phyloP scores from a whole-genome alignment of 2,888 invertebrate species.

The Hydroisotoma schaefferi region DNA sequence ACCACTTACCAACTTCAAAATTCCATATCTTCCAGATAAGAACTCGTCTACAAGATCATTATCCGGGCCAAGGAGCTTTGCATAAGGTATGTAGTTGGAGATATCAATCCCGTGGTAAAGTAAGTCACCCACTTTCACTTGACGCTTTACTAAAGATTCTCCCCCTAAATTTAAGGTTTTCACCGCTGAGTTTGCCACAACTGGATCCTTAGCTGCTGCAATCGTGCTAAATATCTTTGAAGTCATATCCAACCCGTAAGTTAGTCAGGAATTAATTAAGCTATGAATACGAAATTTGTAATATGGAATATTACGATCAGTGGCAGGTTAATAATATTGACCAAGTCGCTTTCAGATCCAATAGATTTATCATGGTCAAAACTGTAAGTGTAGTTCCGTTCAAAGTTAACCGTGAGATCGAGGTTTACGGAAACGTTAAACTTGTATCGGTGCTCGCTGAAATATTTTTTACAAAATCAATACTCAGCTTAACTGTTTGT shows the following conservation, averaged over 20 bases:
- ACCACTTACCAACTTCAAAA: slow-evolving; percentile 32
- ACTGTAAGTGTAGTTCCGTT: slow-evolving; percentile 36
- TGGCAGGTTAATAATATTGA: slow-evolving; percentile 31
- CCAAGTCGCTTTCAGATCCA: slow-evolving; percentile 29
- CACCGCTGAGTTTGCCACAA: slow-evolving; percentile 22
- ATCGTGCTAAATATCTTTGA: slow-evolving; percentile 32
- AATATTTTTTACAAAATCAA: not conserved
- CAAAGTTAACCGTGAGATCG: slow-evolving; percentile 36
- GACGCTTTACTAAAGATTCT: slow-evolving; percentile 21
- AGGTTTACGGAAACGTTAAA: slow-evolving; percentile 38
- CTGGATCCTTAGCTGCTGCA: slow-evolving; percentile 16
- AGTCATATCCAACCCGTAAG: not conserved
- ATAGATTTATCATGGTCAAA: slow-evolving; percentile 30
- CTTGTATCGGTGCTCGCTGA: slow-evolving; percentile 34
- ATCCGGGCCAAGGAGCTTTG: slow-evolving; percentile 25
- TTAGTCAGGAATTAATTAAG: not conserved
- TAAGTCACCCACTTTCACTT: slow-evolving; percentile 32
- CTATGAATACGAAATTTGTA: not conserved
- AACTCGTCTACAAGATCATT: slow-evolving; percentile 27
- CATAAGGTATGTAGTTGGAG: slow-evolving; percentile 25
- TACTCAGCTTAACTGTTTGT: not conserved
- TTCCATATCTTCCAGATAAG: slow-evolving; percentile 21
- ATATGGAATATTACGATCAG: slow-evolving; percentile 23
- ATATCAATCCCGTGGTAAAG: slow-evolving; percentile 38
- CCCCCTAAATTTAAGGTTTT: slow-evolving; percentile 19